Evolutionary conservation across 2,797 vertebrate genomes (phyloP), one percentile per base, ranked within the genome.

Genomic region (Gadopsis marmoratus): DNA sequence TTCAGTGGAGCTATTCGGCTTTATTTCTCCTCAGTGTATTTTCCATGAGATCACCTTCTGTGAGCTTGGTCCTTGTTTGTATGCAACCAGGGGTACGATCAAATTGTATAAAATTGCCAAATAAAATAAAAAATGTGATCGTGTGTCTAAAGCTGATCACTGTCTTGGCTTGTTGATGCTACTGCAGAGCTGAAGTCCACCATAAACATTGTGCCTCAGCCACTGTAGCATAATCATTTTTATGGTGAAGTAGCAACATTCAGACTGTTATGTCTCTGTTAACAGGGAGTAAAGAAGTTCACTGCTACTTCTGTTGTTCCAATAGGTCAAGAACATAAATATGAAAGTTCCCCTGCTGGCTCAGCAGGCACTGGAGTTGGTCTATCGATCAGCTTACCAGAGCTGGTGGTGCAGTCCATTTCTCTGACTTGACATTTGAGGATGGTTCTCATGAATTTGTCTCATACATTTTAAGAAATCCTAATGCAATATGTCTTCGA

Each of bases 301-400:
- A 62, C 70, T 41, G 33, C 55, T 76, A 45, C 80, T 74, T 82
- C 48, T 87, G 72, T 74, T 86, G 60, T 81, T 86, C 62, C 83
- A 81, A 85, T 91, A 90, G 91, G 92, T 91, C 86, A 89, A 78
- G 85, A 83, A 63, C 88, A 92, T 91, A 92, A 91, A 92, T 90
- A 90, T 90, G 80, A 87, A 83, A 75, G 85, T 85, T 87, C 82
- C 83, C 86, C 89, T 86, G 89, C 88, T 89, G 88, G 84, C 84
- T 83, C 85, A 83, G 90, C 86, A 88, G 79, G 75, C 70, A 4
- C 76, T 73, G 64, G 72, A 76, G 83, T 58, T 74, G 82, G 64
- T 81, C 74, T 82, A 93, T 93, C 63, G 81, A 93, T 91, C 90
- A 89, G 78, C 39, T 59, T 45, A 83, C 75, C 61, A 77, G 83